phyloP scores from a whole-genome alignment of 64 coral and sea anemone species.

The Trachythela sp. region DNA sequence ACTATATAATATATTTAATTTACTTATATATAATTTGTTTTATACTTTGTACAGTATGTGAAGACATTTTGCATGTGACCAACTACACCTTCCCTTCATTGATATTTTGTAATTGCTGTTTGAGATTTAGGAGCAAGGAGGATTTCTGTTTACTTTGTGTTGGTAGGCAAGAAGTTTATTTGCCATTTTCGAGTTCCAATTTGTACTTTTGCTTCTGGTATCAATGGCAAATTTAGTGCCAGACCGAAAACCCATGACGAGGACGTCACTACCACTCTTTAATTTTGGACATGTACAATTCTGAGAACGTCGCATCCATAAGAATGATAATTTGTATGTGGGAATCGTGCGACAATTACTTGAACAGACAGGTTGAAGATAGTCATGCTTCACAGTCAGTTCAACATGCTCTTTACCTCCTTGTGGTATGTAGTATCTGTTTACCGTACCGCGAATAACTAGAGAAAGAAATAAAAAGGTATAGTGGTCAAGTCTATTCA shows the following conservation, averaged over 20 bases:
- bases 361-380: neutral
- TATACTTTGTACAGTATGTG: neutral
- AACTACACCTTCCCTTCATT: neutral
- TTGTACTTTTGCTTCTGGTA: neutral
- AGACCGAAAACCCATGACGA: neutral
- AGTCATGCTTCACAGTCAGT: neutral
- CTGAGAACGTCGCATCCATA: neutral
- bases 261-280: neutral
- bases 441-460: neutral
- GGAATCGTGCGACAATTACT: neutral
- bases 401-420: neutral
- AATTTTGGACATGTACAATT: neutral
- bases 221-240: neutral
- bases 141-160: neutral
- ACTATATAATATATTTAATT: too few relatives aligned
- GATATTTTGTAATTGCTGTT: too few relatives aligned
- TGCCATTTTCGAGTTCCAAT: neutral
- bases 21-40: neutral
- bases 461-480: neutral
- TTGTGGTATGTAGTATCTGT: neutral
- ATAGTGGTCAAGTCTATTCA: too few relatives aligned
- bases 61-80: neutral
- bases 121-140: neutral
- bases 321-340: neutral
- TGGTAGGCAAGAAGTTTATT: neutral